phyloP scores from a whole-genome alignment of 2,113 vertebrate species.

The Platycercus adscitus region DNA sequence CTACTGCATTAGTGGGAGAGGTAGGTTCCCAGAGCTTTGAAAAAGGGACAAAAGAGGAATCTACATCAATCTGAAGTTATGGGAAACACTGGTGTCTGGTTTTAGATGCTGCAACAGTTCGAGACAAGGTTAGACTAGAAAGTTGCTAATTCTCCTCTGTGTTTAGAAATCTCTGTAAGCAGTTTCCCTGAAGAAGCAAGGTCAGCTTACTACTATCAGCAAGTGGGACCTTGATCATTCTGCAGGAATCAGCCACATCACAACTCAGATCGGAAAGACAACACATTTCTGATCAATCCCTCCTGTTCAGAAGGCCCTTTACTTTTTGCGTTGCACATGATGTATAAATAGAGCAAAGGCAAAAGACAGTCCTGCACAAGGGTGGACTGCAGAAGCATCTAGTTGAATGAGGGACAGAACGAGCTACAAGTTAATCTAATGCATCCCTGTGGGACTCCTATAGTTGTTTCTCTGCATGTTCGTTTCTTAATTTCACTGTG shows the following conservation, averaged over 20 bases:
- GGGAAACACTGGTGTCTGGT: background rate
- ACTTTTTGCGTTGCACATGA: background rate
- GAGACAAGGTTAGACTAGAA: background rate
- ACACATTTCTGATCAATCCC: background rate
- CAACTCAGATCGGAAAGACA: background rate
- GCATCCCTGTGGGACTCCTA: background rate
- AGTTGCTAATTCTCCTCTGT: background rate
- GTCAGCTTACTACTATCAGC: background rate
- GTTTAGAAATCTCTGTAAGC: background rate
- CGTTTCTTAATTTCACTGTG: background rate
- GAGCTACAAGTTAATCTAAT: background rate
- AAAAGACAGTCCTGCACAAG: background rate
- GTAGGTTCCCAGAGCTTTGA: background rate
- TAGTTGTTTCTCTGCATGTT: background rate
- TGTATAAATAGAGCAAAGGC: background rate
- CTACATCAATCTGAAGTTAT: background rate
- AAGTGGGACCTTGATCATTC: slow-evolving; percentile 9
- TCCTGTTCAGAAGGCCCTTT: background rate
- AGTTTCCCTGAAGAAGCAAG: background rate
- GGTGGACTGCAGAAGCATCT: background rate
- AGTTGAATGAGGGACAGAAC: background rate
- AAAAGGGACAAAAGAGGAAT: background rate
- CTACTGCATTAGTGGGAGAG: background rate
- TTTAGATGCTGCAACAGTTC: background rate
- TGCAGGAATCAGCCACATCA: background rate